A percentile compares a stretch with the other conserved stretches of the same genome.
These are phyloP conservation scores for Drosophila simulans DNA, from an alignment of 1,140 invertebrate genomes.

Conservation along the genomic window DNA sequence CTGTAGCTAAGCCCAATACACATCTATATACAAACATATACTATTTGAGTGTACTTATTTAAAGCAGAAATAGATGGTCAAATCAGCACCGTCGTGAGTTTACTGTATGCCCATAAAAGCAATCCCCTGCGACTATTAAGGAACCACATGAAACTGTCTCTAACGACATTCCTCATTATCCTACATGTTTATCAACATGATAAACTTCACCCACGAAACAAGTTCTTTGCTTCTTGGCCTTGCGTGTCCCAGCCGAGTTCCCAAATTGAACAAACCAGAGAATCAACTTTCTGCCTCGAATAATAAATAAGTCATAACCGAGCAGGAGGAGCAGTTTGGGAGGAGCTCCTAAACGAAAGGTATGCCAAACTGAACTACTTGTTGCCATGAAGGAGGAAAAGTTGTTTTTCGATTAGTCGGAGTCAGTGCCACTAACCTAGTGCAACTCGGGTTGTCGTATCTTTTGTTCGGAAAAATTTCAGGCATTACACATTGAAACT, in stretches of 20 bases:
- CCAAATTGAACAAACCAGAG: slow-evolving; percentile 53
- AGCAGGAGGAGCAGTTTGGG: not conserved
- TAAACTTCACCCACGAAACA: slow-evolving; percentile 42
- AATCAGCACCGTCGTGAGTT: not conserved
- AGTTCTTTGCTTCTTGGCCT: slow-evolving; percentile 35
- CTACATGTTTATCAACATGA: slow-evolving; percentile 55
- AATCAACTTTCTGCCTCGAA: slow-evolving; percentile 52
- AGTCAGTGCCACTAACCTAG: slow-evolving; percentile 44
- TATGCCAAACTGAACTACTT: slow-evolving; percentile 23
- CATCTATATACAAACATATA: slow-evolving; percentile 2
- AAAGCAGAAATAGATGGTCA: not conserved
- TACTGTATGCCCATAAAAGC: slow-evolving; percentile 39
- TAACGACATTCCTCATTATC: slow-evolving; percentile 73
- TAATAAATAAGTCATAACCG: slow-evolving; percentile 78
- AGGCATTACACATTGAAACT: too few species aligned
- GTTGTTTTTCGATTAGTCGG: slow-evolving; percentile 33
- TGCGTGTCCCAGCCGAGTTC: slow-evolving; percentile 63
- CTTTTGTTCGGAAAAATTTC: not conserved
- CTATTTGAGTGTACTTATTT: not conserved
- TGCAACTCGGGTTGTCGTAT: slow-evolving; percentile 25
- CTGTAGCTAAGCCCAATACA: slow-evolving; percentile 36
- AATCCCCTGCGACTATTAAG: slow-evolving; percentile 53
- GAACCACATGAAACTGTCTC: slow-evolving; percentile 69
- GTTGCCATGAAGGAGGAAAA: slow-evolving; percentile 30
- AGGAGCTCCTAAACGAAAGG: not conserved